Conservation (phyloP, 2,888 invertebrate species). For the Choreutis nemorana region DNA sequence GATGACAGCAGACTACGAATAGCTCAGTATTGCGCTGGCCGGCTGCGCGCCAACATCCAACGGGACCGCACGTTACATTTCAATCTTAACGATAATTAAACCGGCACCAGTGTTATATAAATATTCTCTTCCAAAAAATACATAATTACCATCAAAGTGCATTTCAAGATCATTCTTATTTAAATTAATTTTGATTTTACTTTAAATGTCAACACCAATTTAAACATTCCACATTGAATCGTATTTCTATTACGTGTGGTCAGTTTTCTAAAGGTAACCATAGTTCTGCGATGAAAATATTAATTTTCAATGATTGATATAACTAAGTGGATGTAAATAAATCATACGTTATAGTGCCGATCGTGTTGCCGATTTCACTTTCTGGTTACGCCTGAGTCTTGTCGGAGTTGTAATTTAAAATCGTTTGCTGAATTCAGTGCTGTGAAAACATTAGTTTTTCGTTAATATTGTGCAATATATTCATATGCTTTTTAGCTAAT, state of each 20-base stretch:
- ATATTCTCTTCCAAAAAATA: slow-evolving; percentile 15
- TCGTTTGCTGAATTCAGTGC: slow-evolving; percentile 9
- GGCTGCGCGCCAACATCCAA: slow-evolving; percentile 29
- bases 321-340: slow-evolving; percentile 5
- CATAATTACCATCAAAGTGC: slow-evolving; percentile 9
- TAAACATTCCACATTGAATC: slow-evolving; percentile 8
- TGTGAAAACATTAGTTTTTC: too few relatives aligned
- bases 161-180: slow-evolving; percentile 14
- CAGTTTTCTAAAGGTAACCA: slow-evolving; percentile 12
- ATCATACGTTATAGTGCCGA: slow-evolving; percentile 3
- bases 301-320: slow-evolving; percentile 3
- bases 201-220: too few relatives aligned
- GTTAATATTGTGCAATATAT: too few relatives aligned
- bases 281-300: not conserved
- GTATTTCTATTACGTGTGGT: slow-evolving; percentile 10
- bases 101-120: slow-evolving; percentile 27
- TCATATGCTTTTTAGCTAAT: too few relatives aligned
- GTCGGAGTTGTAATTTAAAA: slow-evolving; percentile 11
- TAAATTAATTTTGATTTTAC: slow-evolving; percentile 1
- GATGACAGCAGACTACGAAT: not conserved
- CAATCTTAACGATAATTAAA: not conserved
- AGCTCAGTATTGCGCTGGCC: slow-evolving; percentile 32
- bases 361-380: slow-evolving; percentile 40
- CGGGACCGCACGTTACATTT: slow-evolving; percentile 10
- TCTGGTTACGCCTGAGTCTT: slow-evolving; percentile 25